A percentile compares a stretch with the other conserved stretches of the same genome.
These are phyloP conservation scores for Pseudopodoces humilis DNA, from an alignment of 2,113 vertebrate species.

Conservation along the genomic window DNA sequence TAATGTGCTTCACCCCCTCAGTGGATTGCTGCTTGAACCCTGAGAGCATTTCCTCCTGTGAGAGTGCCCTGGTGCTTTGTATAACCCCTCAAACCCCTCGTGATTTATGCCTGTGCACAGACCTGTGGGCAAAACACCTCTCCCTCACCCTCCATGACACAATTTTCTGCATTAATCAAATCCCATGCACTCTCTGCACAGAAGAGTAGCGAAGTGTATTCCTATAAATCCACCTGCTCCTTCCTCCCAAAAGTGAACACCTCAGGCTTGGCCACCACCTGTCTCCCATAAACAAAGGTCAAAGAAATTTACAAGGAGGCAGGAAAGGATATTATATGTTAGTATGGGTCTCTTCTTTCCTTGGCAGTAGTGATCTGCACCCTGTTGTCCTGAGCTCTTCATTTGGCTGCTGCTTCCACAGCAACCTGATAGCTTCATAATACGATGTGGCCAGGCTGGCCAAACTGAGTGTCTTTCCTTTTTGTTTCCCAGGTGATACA, in stretches of 20 bases:
- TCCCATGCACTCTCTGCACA: background rate
- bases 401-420: background rate
- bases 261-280: background rate
- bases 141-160: background rate
- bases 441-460: background rate
- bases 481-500: background rate
- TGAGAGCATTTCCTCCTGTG: background rate
- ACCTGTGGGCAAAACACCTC: background rate
- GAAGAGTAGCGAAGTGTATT: background rate
- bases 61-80: accelerated
- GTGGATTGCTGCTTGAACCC: background rate
- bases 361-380: background rate
- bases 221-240: background rate
- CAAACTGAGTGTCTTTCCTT: background rate
- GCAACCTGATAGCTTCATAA: background rate
- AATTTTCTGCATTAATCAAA: background rate
- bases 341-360: background rate
- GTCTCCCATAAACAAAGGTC: background rate
- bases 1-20: background rate
- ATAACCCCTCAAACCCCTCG: accelerated
- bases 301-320: background rate
- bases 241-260: background rate
- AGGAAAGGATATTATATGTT: background rate
- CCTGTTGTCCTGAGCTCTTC: background rate
- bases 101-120: background rate